A percentile compares a stretch with the other conserved stretches of the same genome.
Conservation (phyloP, 1,140 invertebrate genomes). For the Adelges cooleyi region DNA sequence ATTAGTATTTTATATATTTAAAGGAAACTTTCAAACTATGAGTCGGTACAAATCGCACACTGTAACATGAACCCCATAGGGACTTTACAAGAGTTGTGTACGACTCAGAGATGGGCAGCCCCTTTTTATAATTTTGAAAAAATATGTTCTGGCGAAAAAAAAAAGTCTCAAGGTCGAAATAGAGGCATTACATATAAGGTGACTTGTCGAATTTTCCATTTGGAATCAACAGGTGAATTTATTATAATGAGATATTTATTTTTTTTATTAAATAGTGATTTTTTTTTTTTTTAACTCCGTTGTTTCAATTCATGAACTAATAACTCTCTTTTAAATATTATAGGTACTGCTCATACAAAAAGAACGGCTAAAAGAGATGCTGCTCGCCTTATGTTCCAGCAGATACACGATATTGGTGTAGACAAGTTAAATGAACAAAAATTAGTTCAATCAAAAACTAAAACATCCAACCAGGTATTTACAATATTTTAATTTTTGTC, state of each 20-base stretch:
- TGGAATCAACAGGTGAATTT: background rate
- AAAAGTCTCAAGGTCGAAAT: background rate
- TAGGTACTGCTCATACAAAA: background rate
- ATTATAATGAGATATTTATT: background rate
- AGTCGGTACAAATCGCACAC: background rate
- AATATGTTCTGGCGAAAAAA: too few relatives aligned
- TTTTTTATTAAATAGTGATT: too few relatives aligned
- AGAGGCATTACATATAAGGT: background rate
- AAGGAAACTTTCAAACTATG: background rate
- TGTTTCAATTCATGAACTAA: too few relatives aligned
- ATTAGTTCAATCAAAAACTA: background rate
- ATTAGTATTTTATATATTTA: background rate
- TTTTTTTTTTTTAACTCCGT: too few relatives aligned
- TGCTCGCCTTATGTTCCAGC: background rate
- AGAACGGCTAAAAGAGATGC: background rate
- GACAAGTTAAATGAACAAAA: constrained; percentile 3
- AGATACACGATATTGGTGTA: background rate
- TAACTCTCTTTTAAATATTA: too few relatives aligned
- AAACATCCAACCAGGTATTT: background rate
- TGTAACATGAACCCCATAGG: constrained; percentile 20
- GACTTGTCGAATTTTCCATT: background rate
- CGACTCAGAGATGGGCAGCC: background rate
- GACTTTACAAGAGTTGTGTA: constrained; percentile 1
- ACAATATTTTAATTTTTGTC: too few relatives aligned
- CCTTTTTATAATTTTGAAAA: background rate